phyloP scores from a whole-genome alignment of 2,797 vertebrate species.

The Sphaeramia orbicularis region DNA sequence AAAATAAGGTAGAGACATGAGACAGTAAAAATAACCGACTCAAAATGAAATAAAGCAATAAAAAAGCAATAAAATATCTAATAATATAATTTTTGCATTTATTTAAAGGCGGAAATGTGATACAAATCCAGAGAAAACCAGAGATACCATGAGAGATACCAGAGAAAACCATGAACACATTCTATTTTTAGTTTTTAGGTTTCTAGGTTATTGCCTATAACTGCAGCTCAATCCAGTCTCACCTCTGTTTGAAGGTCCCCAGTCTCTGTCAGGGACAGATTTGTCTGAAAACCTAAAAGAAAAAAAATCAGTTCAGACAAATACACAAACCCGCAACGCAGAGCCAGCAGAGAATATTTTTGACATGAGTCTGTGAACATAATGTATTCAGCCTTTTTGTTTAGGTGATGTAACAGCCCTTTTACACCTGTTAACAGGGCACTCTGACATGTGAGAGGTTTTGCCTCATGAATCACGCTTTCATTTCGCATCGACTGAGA shows the following conservation, averaged over 20 bases:
- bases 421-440: constrained; percentile 7
- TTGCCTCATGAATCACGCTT: constrained; percentile 23
- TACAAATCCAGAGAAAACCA: too few species aligned
- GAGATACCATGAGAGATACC: too few species aligned
- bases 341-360: constrained; percentile 1
- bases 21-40: too few species aligned
- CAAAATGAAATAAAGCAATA: neutral
- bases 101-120: too few species aligned
- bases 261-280: constrained; percentile 76
- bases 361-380: constrained; percentile 13
- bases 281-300: constrained; percentile 84
- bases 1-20: too few species aligned
- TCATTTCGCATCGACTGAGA: constrained; percentile 36
- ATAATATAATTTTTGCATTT: neutral
- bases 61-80: neutral
- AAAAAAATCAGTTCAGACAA: constrained; percentile 51
- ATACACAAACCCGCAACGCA: constrained; percentile 30
- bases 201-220: too few species aligned
- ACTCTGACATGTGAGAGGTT: constrained; percentile 21
- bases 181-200: too few species aligned
- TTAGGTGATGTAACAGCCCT: constrained; percentile 16
- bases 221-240: constrained; percentile 35
- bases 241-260: constrained; percentile 80
- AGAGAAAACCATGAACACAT: neutral
- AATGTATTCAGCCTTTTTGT: constrained; percentile 15